phyloP scores from a whole-genome alignment of 2,888 invertebrate species.

The Aphodius granarius region DNA sequence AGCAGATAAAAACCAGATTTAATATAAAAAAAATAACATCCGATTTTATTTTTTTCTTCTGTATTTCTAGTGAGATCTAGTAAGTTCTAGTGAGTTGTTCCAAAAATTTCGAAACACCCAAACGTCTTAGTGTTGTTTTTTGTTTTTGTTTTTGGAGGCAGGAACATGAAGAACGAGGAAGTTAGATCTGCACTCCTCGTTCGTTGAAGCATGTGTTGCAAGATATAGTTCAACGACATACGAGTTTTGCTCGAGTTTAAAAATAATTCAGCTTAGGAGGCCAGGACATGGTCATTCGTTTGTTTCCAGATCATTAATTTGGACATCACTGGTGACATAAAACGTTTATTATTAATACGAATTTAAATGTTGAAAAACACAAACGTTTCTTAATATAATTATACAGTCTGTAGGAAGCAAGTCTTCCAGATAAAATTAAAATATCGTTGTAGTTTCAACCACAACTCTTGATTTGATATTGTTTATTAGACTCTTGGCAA shows the following conservation, averaged over 20 bases:
- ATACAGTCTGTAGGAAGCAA: too few species aligned
- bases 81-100: neutral
- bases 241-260: neutral
- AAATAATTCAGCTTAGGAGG: neutral
- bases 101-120: neutral
- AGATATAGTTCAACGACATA: neutral
- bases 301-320: neutral
- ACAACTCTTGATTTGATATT: too few species aligned
- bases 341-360: neutral
- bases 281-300: neutral
- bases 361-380: neutral
- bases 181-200: neutral
- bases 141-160: neutral
- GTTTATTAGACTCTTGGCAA: too few species aligned
- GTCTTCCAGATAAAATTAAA: too few species aligned
- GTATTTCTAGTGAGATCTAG: too few species aligned
- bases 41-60: too few species aligned
- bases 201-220: neutral
- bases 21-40: neutral
- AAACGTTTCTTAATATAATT: too few species aligned
- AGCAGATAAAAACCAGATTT: neutral
- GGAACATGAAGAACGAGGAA: neutral
- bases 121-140: neutral
- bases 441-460: too few species aligned
- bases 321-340: neutral